These are phyloP conservation scores for Ceratothoa steindachneri DNA, from an alignment of 2,888 invertebrate species.

Conservation along the genomic window DNA sequence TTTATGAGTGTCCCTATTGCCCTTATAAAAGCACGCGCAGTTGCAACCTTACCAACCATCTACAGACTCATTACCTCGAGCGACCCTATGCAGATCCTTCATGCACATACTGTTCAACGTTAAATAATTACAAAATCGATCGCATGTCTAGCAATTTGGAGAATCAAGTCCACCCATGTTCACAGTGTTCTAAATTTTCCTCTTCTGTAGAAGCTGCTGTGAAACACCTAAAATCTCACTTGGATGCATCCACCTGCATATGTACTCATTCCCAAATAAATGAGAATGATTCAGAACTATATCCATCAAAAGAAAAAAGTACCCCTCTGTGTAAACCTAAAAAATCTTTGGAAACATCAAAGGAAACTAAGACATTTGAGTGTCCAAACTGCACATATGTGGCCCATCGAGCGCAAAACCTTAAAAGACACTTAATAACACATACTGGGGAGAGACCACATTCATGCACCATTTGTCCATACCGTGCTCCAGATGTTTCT, in stretches of 20 bases:
- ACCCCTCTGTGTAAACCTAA: neutral
- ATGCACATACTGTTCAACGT: neutral
- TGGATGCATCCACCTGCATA: too few species aligned
- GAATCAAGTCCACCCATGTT: too few species aligned
- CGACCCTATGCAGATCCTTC: conserved; percentile 13
- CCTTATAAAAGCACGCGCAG: neutral
- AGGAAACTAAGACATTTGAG: neutral
- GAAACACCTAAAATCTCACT: neutral
- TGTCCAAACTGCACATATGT: conserved; percentile 5
- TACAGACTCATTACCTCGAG: conserved; percentile 22
- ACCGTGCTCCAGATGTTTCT: conserved; percentile 17
- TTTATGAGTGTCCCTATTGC: neutral
- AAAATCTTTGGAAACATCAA: neutral
- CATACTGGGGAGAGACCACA: conserved; percentile 22
- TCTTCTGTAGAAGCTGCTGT: neutral
- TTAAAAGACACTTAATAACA: conserved; percentile 25
- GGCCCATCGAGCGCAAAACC: conserved; percentile 18
- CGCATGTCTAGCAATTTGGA: too few species aligned
- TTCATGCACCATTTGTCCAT: conserved; percentile 14
- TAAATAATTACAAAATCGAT: neutral
- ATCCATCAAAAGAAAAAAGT: too few species aligned
- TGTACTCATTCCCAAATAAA: too few species aligned
- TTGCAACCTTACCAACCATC: neutral
- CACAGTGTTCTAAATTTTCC: neutral
- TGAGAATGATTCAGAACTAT: too few species aligned